A percentile compares a stretch with the other conserved stretches of the same genome.
Evolutionary conservation across 2,797 vertebrate genomes (phyloP).

Genomic region (Rhinella marina): DNA sequence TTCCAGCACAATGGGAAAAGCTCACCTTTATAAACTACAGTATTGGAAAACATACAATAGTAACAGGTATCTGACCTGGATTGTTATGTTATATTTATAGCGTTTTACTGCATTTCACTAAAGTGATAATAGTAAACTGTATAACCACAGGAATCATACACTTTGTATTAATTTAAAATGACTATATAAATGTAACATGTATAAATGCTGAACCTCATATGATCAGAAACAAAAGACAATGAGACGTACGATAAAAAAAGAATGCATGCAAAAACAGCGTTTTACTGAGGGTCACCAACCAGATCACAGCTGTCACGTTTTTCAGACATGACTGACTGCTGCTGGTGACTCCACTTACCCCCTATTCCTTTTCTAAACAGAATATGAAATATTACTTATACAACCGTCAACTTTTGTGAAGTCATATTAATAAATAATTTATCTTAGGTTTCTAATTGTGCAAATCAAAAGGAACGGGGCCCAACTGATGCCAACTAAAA

Average conservation of each 20-base stretch:
- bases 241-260: not conserved
- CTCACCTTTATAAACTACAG: slow-evolving; percentile 28
- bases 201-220: not conserved
- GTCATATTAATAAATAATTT: not conserved
- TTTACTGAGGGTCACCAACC: not conserved
- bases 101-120: not conserved
- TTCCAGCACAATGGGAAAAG: slow-evolving; percentile 17
- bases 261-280: not conserved
- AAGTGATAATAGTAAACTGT: not conserved
- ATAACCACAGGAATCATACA: not conserved
- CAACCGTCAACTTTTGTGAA: not conserved
- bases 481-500: no score
- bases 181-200: not conserved
- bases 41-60: not conserved
- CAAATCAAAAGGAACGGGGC: no score
- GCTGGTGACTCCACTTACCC: not conserved
- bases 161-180: not conserved
- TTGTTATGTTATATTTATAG: not conserved
- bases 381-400: not conserved
- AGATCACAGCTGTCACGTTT: not conserved
- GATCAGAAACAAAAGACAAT: slow-evolving; percentile 1
- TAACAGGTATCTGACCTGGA: slow-evolving; percentile 15
- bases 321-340: not conserved
- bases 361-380: not conserved
- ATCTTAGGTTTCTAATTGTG: no score